These are phyloP conservation scores for Diabrotica undecimpunctata DNA, from an alignment of 1,140 invertebrate genomes.

Conservation along the genomic window DNA sequence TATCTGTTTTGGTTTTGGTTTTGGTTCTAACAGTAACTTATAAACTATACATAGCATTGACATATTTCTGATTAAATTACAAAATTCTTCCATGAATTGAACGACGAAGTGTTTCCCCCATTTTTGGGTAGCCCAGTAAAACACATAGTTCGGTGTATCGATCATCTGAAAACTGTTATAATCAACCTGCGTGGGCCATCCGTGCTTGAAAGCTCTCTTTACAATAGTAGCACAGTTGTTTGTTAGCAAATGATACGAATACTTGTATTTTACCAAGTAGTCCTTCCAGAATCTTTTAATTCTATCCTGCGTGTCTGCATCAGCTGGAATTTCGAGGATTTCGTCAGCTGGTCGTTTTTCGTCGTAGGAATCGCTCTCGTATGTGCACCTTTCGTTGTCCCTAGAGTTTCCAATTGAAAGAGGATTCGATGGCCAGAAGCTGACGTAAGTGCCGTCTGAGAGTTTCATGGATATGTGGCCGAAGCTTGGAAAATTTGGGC, in stretches of 20 bases:
- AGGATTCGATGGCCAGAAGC: background rate
- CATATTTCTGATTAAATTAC: background rate
- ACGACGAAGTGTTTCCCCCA: background rate
- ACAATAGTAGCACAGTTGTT: background rate
- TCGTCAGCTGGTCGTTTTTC: background rate
- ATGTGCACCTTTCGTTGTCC: background rate
- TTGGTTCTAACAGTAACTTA: background rate
- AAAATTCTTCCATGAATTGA: background rate
- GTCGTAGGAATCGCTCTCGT: background rate
- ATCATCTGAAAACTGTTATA: background rate
- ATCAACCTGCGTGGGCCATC: background rate
- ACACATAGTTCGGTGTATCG: background rate
- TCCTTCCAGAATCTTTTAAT: background rate
- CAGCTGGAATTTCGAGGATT: background rate
- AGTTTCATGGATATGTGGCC: background rate
- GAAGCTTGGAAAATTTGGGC: background rate
- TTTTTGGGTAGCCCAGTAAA: background rate
- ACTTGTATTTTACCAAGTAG: background rate
- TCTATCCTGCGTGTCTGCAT: background rate
- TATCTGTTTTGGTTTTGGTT: no score
- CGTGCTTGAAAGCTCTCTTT: background rate
- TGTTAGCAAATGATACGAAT: background rate
- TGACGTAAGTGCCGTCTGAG: background rate
- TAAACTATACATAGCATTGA: background rate
- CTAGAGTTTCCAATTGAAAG: background rate